Evolutionary conservation across 1,140 invertebrate species (phyloP).

Genomic region (Linepithema humile): DNA sequence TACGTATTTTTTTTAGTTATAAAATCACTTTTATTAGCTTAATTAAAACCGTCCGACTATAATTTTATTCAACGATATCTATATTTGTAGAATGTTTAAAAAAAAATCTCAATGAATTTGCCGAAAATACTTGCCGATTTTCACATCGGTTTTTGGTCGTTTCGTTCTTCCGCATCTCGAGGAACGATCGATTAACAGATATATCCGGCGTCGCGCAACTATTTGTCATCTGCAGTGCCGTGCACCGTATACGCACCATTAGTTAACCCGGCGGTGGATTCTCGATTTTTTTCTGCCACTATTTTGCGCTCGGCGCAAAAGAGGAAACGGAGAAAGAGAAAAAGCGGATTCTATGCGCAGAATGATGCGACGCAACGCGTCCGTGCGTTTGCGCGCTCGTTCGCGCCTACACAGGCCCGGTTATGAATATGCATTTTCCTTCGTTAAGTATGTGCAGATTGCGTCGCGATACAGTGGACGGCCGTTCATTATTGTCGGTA

Average conservation of each 20-base stretch:
- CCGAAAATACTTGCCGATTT: background rate
- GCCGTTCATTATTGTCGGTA: conserved; percentile 84
- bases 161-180: conserved; percentile 21
- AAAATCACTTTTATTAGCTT: no score
- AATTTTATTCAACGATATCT: background rate
- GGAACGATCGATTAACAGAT: conserved; percentile 52
- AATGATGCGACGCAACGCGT: conserved; percentile 62
- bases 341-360: conserved; percentile 74
- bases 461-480: conserved; percentile 82
- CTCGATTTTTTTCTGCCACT: conserved; percentile 50
- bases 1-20: no score
- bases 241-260: conserved; percentile 22
- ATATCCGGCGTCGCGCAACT: conserved; percentile 43
- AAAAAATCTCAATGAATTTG: background rate
- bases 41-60: no score
- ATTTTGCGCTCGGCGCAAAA: conserved; percentile 29
- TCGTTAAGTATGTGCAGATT: conserved; percentile 84
- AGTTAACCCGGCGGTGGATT: conserved; percentile 58
- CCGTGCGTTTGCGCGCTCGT: conserved; percentile 67
- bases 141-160: conserved; percentile 1
- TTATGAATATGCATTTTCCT: conserved; percentile 84
- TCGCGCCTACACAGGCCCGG: conserved; percentile 71
- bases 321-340: conserved; percentile 47
- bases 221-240: conserved; percentile 50
- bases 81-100: background rate